These are phyloP conservation scores for Synanthedon tipuliformis DNA, from an alignment of 2,888 invertebrate species.

Conservation along the genomic window DNA sequence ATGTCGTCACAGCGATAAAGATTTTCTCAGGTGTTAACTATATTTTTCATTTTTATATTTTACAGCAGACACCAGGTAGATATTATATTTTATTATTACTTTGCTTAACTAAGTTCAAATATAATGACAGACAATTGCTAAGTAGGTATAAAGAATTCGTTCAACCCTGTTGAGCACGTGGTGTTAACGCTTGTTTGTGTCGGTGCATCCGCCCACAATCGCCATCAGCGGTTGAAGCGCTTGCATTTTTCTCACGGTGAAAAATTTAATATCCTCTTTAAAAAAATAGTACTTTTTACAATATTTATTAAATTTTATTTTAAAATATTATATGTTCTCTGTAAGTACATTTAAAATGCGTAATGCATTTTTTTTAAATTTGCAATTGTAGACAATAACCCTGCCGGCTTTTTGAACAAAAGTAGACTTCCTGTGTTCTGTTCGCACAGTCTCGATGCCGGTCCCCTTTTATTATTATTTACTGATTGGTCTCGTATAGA, in stretches of 20 bases:
- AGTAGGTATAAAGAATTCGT: conserved; percentile 7
- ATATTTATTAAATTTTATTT: too few relatives aligned
- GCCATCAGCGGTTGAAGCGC: conserved; percentile 37
- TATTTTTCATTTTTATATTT: too few relatives aligned
- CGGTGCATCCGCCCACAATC: conserved; percentile 48
- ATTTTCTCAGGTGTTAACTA: too few relatives aligned
- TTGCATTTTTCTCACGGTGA: conserved; percentile 55
- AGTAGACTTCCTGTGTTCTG: conserved; percentile 55
- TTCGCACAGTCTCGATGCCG: conserved; percentile 54
- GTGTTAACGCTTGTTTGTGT: conserved; percentile 37
- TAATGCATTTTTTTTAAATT: conserved; percentile 1
- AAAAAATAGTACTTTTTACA: too few relatives aligned
- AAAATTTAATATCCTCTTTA: too few relatives aligned
- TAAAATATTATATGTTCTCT: background rate
- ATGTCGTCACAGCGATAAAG: too few relatives aligned
- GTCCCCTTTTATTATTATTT: conserved; percentile 62
- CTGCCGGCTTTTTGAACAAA: conserved; percentile 33
- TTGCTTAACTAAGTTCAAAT: background rate
- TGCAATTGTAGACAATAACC: conserved; percentile 12
- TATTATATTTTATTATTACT: background rate
- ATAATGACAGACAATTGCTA: too few relatives aligned
- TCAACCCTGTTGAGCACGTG: conserved; percentile 42
- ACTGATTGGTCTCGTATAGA: conserved; percentile 62
- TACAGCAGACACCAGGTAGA: too few relatives aligned
- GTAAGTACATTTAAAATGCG: background rate